Conservation (phyloP, 1,140 invertebrate species). For the Bombus cullumanus region DNA sequence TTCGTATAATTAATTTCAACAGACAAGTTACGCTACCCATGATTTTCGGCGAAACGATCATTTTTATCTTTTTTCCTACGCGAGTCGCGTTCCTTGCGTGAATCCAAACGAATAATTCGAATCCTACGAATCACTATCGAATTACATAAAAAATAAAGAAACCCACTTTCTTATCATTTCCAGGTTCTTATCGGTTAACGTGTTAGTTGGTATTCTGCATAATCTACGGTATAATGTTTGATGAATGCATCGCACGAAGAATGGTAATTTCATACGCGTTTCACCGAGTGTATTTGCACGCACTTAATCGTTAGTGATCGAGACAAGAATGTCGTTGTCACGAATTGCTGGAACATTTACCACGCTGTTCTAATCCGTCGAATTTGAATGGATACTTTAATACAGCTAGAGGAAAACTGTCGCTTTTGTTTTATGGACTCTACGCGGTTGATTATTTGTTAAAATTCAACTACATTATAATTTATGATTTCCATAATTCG, state of each 20-base stretch:
- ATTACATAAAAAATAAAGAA: background rate
- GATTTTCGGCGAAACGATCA: constrained; percentile 25
- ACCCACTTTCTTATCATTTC: background rate
- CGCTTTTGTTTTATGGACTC: background rate
- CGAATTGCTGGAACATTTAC: background rate
- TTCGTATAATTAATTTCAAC: background rate
- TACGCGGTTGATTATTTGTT: background rate
- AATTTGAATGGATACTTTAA: background rate
- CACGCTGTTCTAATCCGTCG: background rate
- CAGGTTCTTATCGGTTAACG: background rate
- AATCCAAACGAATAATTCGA: background rate
- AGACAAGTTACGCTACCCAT: background rate
- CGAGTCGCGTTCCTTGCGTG: background rate
- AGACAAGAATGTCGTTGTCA: background rate
- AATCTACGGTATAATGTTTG: background rate
- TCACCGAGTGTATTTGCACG: background rate
- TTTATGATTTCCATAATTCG: background rate
- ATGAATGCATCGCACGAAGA: background rate
- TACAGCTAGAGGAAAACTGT: background rate
- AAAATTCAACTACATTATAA: background rate
- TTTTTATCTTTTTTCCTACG: background rate
- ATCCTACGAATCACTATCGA: background rate
- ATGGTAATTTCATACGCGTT: background rate
- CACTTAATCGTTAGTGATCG: background rate
- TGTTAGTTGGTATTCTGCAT: background rate